Conservation (phyloP, 2,888 invertebrate species). For the Polyploca ridens region DNA sequence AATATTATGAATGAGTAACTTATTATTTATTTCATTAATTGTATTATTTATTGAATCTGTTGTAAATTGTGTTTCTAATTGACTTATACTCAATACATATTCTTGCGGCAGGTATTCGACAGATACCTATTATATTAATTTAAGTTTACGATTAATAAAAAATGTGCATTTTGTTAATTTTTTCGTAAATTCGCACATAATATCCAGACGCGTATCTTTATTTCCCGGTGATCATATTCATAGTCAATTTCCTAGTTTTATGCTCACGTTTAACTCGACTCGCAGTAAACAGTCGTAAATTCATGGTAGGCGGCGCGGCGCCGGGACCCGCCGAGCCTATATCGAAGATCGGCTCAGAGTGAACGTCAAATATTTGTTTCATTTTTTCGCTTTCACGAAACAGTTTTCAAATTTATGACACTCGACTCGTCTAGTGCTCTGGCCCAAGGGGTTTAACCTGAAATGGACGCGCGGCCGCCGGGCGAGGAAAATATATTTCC, state of each 20-base stretch:
- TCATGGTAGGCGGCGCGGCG: constrained; percentile 30
- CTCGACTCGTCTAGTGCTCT: constrained; percentile 79
- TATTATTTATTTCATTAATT: too few species aligned
- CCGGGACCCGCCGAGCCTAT: constrained; percentile 36
- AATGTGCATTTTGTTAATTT: not conserved
- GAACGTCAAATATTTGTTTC: constrained; percentile 75
- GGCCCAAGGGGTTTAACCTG: constrained; percentile 83
- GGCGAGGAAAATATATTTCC: constrained; percentile 82
- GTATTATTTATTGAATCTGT: too few species aligned
- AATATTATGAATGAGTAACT: too few species aligned
- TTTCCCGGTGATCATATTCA: constrained; percentile 19
- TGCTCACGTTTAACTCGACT: constrained; percentile 42
- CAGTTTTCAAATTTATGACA: constrained; percentile 83
- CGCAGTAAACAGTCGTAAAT: constrained; percentile 54
- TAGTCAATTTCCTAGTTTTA: constrained; percentile 39
- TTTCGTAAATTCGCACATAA: not conserved
- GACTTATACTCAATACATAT: too few species aligned
- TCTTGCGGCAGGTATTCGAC: too few species aligned
- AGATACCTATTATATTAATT: too few species aligned
- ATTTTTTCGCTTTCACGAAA: constrained; percentile 76
- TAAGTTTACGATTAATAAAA: too few species aligned
- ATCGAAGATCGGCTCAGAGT: constrained; percentile 58
- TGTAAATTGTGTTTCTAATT: too few species aligned
- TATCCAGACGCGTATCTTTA: not conserved
- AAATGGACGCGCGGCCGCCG: constrained; percentile 79